Base-by-base conservation (phyloP, 2,797 vertebrate species). In the Cyprinodon diabolis region DNA sequence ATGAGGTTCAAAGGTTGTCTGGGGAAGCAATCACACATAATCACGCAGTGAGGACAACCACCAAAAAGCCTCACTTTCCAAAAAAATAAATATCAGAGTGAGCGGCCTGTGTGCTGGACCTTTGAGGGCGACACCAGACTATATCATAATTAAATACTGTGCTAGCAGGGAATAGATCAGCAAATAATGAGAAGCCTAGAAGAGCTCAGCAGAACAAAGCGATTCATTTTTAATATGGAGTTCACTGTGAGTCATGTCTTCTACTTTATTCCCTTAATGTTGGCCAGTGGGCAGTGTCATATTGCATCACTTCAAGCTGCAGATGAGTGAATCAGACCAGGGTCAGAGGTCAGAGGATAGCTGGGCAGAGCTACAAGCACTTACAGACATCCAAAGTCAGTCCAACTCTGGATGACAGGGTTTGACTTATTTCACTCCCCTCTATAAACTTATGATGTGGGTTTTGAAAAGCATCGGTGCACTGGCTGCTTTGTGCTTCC, bases 321-420 rank as follows among this genome's bases (percentile, higher is more conserved):
- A 84, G 84, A 66, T 67, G 70, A 72, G 80, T 86, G 80, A 91
- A 90, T 92, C 84, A 83, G 84, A 78, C 63, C 35, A 37, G 65
- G 58, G 19, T 76, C 56, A 71, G 72, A 77, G 80, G 84, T 68
- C 65, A 75, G 68, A 87, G 84, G 68, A 78, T 62, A 71, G 65
- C 45, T 23, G 40, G 54, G 68, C 52, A 35, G 74, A 68, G 73
- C 58, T 72, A 48, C 74, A 70, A 76, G 73, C 76, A 55, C 55
- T 69, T 13, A 4, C 57, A 40, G 37, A 68, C 55, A 80, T 58
- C 69, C 52, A 82, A 23, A 48, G 67, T 11, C 25, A 15, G 23
- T 68, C 9, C 25, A 25, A 60, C 30, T 55, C 51, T 40, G 47
- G 19, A 11, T 56, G n/a, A 3, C 15, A 49, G 21, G 57, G 10